Conservation (phyloP, 2,113 vertebrate species). For the Pterophyllum scalare region DNA sequence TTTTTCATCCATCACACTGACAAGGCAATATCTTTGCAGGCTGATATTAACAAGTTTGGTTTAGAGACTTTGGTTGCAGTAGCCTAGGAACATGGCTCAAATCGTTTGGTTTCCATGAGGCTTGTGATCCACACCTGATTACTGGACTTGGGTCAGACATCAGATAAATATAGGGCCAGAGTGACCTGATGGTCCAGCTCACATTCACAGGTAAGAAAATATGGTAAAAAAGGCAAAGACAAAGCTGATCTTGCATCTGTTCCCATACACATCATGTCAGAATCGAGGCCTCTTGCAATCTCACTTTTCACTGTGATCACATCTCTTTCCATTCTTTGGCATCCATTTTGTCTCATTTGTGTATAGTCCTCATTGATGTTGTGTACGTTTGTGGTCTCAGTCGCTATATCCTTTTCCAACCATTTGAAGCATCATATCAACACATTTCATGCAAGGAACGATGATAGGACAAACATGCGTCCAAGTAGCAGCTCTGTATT, state of each 20-base stretch:
- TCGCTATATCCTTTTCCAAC: background rate
- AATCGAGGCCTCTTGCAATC: background rate
- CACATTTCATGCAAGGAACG: background rate
- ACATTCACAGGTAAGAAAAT: background rate
- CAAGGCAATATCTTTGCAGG: background rate
- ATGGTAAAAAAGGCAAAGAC: background rate
- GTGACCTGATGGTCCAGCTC: background rate
- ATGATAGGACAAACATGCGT: background rate
- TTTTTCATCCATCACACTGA: background rate
- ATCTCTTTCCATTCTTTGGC: background rate
- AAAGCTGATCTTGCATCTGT: background rate
- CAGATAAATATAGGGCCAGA: conserved; percentile 9
- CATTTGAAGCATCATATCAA: background rate
- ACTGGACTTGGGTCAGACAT: conserved; percentile 7
- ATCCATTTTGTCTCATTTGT: background rate
- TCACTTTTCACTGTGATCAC: background rate
- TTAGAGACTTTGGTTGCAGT: background rate
- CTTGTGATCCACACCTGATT: background rate
- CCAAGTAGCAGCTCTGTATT: background rate
- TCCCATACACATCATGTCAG: background rate
- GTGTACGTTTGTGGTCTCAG: background rate
- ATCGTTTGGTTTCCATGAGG: background rate
- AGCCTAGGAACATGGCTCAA: background rate
- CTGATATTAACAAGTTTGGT: background rate
- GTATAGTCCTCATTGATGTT: background rate